A percentile compares a stretch with the other conserved stretches of the same genome.
Evolutionary conservation across 2,888 invertebrate species (phyloP).

Genomic region (Acrobasis consociella): DNA sequence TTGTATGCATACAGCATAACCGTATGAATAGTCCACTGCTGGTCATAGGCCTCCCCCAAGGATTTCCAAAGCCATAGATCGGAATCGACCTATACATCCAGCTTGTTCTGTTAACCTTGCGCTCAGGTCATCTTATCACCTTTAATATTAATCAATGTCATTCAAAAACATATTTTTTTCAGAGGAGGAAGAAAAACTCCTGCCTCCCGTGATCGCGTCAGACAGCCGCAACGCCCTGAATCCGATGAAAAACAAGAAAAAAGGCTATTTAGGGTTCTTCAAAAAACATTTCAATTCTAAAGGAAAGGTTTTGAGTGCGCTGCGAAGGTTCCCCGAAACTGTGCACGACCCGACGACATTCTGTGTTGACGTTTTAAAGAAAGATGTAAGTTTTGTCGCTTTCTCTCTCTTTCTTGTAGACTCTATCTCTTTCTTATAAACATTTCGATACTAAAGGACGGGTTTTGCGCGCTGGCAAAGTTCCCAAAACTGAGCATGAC

Average conservation of each 20-base stretch:
- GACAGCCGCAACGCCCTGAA: constrained; percentile 43
- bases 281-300: constrained; percentile 31
- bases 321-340: constrained; percentile 45
- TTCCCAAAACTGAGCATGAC: constrained; percentile 60
- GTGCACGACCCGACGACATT: constrained; percentile 62
- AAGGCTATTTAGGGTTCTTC: constrained; percentile 16
- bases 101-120: no score
- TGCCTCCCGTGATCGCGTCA: constrained; percentile 30
- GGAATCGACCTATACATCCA: no score
- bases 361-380: constrained; percentile 59
- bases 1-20: no score
- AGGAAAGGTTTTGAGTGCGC: constrained; percentile 18
- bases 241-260: constrained; percentile 26
- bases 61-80: no score
- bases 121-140: no score
- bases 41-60: no score
- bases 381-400: constrained; percentile 52
- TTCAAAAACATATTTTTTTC: constrained; percentile 7
- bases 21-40: no score
- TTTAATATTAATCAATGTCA: no score
- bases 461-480: constrained; percentile 25
- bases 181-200: constrained; percentile 36
- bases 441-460: constrained; percentile 26
- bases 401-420: background rate
- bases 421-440: constrained; percentile 20